phyloP scores from a whole-genome alignment of 2,797 vertebrate genomes.

The Spheniscus humboldti region DNA sequence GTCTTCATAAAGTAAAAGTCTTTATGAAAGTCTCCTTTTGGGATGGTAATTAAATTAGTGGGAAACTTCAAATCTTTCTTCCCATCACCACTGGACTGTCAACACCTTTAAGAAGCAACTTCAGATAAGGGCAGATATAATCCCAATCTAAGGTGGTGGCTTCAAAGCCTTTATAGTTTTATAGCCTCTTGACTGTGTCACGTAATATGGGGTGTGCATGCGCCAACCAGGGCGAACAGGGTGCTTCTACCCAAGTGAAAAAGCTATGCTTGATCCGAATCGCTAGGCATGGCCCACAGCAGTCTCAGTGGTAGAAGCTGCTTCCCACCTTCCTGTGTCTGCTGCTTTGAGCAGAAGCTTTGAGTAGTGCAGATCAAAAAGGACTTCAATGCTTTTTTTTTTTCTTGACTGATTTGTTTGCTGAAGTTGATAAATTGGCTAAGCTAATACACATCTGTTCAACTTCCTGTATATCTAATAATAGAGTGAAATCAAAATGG shows the following conservation, averaged over 20 bases:
- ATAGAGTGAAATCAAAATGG: conserved; percentile 15
- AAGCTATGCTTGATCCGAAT: neutral
- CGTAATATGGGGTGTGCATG: rapidly evolving
- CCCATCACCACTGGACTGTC: neutral
- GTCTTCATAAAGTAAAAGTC: neutral
- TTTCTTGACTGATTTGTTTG: neutral
- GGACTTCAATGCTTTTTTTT: neutral
- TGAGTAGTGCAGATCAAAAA: neutral
- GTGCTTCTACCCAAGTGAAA: neutral
- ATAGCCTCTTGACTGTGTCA: neutral
- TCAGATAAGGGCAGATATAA: neutral
- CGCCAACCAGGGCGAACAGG: neutral
- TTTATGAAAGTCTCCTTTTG: neutral
- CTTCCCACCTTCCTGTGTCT: neutral
- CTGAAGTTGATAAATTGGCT: neutral
- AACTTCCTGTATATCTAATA: neutral
- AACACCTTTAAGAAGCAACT: neutral
- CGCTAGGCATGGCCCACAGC: neutral
- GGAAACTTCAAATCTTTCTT: neutral
- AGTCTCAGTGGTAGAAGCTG: neutral
- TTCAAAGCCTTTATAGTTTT: neutral
- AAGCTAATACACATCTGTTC: neutral
- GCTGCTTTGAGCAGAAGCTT: neutral
- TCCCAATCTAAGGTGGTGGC: neutral
- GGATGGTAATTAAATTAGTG: neutral